Base-by-base conservation (phyloP, 2,888 invertebrate genomes). In the Campopleginae sp. region DNA sequence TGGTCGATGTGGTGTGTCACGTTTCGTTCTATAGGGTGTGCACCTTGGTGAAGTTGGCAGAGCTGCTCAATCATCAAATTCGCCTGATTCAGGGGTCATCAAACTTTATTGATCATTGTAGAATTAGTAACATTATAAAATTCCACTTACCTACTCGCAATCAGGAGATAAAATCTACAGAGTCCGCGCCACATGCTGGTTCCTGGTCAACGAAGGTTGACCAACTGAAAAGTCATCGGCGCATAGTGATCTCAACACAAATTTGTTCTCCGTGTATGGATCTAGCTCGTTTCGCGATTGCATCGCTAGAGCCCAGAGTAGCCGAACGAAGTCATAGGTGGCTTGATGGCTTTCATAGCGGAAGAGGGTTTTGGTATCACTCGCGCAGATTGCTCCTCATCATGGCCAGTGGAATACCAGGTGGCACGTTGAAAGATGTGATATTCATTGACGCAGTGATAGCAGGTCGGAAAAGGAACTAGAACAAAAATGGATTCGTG, bases 361-460 rank as follows among this genome's bases (percentile, higher is more conserved):
- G 19, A 51, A 23, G 63, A 66, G 68, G 66, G 68, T 77, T 68
- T 68, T 23, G 42, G 77, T 77, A 77, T 77, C 54, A 68, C 68
- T 42, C 23, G 66, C 8, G 12, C 51, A 66, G 68, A 77, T 77
- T 77, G 77, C n/a, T 1, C 33, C 8, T 19, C 19, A 33, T 58
- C 58, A 58, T 5, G 14, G 5, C 58, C 23, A 14, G 23, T 58
- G 54, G 7, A 14, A 27, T 27, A 14, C 14, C 14, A 58, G 27
- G 14, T 58, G 58, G 58, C 58, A 58, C 58, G 14, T 27, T 58
- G 5, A 58, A 27, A 58, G 27, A 58, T 27, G 58, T 14, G 58
- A 58, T 58, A 27, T 58, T 5, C 58, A 58, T 58, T 27, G 58
- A 27, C 12, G 58, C 5, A 6, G 14, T 58, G 27, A 8, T 58